Evolutionary conservation across 2,888 invertebrate genomes (phyloP).

Genomic region (Prosopocoilus inquinatus): DNA sequence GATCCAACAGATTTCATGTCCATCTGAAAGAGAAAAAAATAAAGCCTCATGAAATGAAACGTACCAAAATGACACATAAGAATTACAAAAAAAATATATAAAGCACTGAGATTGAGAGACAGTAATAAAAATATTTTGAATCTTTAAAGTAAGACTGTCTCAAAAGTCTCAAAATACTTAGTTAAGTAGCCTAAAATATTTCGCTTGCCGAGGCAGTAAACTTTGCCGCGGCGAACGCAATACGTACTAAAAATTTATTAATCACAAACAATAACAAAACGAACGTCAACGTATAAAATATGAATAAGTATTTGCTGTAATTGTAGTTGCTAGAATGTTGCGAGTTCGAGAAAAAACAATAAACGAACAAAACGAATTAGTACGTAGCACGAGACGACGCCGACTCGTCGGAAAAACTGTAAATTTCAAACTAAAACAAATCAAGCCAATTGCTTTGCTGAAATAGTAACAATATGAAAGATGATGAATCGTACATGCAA

Average conservation of each 20-base stretch:
- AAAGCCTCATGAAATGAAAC: slow-evolving; percentile 1
- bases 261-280: slow-evolving; percentile 27
- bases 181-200: slow-evolving; percentile 14
- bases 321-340: slow-evolving; percentile 56
- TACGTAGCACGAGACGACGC: neutral
- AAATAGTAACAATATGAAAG: slow-evolving; percentile 3
- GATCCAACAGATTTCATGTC: slow-evolving; percentile 95
- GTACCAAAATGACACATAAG: slow-evolving; percentile 4
- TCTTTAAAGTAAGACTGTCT: slow-evolving; percentile 11
- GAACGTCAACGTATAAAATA: slow-evolving; percentile 12
- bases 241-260: slow-evolving; percentile 19
- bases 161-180: slow-evolving; percentile 15
- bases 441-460: slow-evolving; percentile 16
- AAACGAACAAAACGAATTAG: slow-evolving; percentile 6
- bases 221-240: slow-evolving; percentile 4
- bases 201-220: slow-evolving; percentile 21
- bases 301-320: slow-evolving; percentile 39
- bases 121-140: slow-evolving; percentile 7
- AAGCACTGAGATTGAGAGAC: slow-evolving; percentile 16
- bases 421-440: slow-evolving; percentile 13
- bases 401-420: neutral
- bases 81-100: slow-evolving; percentile 10
- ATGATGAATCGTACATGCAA: slow-evolving; percentile 18
- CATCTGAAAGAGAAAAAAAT: slow-evolving; percentile 73
- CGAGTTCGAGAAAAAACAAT: slow-evolving; percentile 40